Evolutionary conservation across 2,113 vertebrate species (phyloP).

Genomic region (Tringa solitaria): DNA sequence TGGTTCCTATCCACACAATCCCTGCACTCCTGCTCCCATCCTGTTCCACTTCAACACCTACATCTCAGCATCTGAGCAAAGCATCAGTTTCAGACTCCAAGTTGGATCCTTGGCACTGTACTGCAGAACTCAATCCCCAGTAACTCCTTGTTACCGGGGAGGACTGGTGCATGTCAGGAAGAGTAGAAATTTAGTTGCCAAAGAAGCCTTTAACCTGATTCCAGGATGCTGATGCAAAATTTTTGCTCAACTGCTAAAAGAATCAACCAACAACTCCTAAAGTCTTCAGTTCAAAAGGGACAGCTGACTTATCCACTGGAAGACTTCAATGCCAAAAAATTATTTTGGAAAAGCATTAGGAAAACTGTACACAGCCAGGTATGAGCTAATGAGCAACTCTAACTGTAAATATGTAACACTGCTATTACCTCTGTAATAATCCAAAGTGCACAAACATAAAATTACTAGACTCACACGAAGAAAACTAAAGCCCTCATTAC

Average conservation of each 20-base stretch:
- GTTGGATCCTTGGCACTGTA: not conserved
- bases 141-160: not conserved
- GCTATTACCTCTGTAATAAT: not conserved
- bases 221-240: not conserved
- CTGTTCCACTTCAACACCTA: not conserved
- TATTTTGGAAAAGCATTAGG: not conserved
- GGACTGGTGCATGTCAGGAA: not conserved
- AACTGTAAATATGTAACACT: not conserved
- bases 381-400: not conserved
- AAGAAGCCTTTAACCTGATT: not conserved
- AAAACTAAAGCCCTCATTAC: not conserved
- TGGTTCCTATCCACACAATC: not conserved
- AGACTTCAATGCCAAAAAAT: rapidly evolving
- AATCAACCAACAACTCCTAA: not conserved
- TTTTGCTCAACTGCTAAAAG: not conserved
- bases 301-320: not conserved
- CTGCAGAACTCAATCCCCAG: not conserved
- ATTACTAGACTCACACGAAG: not conserved
- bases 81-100: not conserved
- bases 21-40: not conserved
- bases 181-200: not conserved
- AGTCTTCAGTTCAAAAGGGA: not conserved
- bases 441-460: not conserved
- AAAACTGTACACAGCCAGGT: not conserved
- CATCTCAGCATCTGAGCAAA: not conserved